phyloP scores from a whole-genome alignment of 2,113 vertebrate genomes.

The Saimiri boliviensis region DNA sequence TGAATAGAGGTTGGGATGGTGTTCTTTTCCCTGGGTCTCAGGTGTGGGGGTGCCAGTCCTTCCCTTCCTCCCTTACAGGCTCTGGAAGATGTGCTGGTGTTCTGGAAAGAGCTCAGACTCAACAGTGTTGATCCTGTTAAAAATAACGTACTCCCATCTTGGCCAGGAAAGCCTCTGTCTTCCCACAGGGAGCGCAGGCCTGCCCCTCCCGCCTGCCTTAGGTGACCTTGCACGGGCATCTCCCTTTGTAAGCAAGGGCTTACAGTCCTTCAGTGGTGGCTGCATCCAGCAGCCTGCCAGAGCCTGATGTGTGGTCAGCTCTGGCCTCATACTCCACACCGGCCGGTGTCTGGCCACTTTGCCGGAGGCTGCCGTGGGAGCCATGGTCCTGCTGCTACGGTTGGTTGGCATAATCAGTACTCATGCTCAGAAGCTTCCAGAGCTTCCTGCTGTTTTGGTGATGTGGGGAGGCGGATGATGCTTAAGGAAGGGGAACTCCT shows the following conservation, averaged over 20 bases:
- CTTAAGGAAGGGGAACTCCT: not conserved
- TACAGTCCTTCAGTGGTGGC: too few relatives aligned
- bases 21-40: not conserved
- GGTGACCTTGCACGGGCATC: accelerated
- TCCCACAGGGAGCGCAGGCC: too few relatives aligned
- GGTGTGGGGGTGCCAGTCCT: not conserved
- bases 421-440: not conserved
- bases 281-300: too few relatives aligned
- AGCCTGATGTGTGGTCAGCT: not conserved
- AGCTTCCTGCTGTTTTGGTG: not conserved
- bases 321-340: not conserved
- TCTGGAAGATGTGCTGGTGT: not conserved
- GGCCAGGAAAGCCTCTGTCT: not conserved
- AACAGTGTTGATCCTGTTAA: not conserved
- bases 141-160: not conserved
- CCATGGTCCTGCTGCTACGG: not conserved
- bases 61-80: not conserved
- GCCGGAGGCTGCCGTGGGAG: not conserved
- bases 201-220: too few relatives aligned
- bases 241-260: too few relatives aligned
- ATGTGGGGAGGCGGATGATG: not conserved
- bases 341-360: not conserved
- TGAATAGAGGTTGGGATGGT: not conserved
- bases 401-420: not conserved
- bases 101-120: not conserved